A percentile compares a stretch with the other conserved stretches of the same genome.
These are phyloP conservation scores for Myxocyprinus asiaticus DNA, from an alignment of 2,113 vertebrate species.

Conservation along the genomic window DNA sequence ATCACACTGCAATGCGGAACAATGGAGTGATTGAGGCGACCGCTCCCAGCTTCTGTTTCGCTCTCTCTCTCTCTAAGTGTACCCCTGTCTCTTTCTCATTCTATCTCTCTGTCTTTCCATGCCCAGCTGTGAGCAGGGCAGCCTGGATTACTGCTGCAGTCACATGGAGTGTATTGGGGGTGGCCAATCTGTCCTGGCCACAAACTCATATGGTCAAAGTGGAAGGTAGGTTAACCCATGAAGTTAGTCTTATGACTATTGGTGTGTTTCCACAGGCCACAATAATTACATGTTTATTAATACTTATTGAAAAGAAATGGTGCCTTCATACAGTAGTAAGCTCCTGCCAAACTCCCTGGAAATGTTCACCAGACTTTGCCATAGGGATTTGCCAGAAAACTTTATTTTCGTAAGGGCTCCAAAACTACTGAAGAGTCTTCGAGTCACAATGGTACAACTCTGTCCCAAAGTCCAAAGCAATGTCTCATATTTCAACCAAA, in stretches of 20 bases:
- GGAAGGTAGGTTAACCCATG: conserved; percentile 71
- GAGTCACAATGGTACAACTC: not conserved
- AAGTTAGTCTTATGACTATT: not conserved
- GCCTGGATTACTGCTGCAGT: conserved; percentile 76
- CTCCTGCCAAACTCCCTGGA: no score
- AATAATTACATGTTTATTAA: no score
- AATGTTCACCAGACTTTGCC: no score
- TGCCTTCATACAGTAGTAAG: not conserved
- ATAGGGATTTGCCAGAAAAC: no score
- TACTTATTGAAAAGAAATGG: no score
- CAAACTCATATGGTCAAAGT: conserved; percentile 70
- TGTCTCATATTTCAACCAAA: not conserved
- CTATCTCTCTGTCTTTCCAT: no score
- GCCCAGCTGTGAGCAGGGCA: conserved; percentile 31
- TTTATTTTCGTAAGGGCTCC: no score
- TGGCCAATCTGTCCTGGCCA: conserved; percentile 69
- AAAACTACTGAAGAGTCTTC: no score
- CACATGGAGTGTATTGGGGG: conserved; percentile 72
- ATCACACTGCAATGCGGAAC: conserved; percentile 65
- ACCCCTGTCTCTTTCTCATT: conserved; percentile 11
- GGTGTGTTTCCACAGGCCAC: no score
- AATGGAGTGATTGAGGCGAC: conserved; percentile 77
- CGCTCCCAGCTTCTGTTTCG: conserved; percentile 63
- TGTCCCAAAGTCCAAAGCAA: not conserved
- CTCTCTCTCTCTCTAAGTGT: not conserved